phyloP scores from a whole-genome alignment of 2,797 vertebrate species.

The Harpagifer antarcticus region DNA sequence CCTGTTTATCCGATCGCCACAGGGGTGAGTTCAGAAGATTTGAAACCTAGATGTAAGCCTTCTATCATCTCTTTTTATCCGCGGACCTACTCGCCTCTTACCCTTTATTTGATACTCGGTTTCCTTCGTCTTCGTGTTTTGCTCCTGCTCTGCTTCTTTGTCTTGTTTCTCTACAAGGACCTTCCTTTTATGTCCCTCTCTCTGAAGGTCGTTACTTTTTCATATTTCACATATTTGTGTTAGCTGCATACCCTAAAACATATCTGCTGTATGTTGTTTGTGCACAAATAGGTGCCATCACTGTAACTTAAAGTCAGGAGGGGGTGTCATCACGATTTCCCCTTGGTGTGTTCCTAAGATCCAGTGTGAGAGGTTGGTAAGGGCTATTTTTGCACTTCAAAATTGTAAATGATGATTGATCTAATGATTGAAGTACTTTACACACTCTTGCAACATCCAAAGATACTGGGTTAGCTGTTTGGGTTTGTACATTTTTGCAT shows the following conservation, averaged over 20 bases:
- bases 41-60: background rate
- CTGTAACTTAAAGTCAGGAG: background rate
- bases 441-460: too few relatives aligned
- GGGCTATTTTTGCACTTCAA: too few relatives aligned
- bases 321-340: background rate
- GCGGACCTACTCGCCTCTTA: slow-evolving; percentile 12
- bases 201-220: background rate
- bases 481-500: too few relatives aligned
- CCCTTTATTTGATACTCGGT: slow-evolving; percentile 15
- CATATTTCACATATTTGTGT: background rate
- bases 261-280: background rate
- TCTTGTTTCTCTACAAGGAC: background rate
- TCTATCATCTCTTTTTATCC: slow-evolving; percentile 31
- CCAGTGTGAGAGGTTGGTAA: too few relatives aligned
- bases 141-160: background rate
- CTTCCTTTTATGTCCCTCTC: background rate
- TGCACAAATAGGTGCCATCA: too few relatives aligned
- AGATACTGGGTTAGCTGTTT: too few relatives aligned
- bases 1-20: slow-evolving; percentile 28
- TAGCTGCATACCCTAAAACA: background rate
- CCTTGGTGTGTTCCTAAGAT: too few relatives aligned
- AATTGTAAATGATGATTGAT: too few relatives aligned
- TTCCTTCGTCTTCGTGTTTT: background rate
- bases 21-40: background rate
- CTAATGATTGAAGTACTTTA: too few relatives aligned